Evolutionary conservation across 2,888 invertebrate genomes (phyloP).

Genomic region (Leuctra nigra): DNA sequence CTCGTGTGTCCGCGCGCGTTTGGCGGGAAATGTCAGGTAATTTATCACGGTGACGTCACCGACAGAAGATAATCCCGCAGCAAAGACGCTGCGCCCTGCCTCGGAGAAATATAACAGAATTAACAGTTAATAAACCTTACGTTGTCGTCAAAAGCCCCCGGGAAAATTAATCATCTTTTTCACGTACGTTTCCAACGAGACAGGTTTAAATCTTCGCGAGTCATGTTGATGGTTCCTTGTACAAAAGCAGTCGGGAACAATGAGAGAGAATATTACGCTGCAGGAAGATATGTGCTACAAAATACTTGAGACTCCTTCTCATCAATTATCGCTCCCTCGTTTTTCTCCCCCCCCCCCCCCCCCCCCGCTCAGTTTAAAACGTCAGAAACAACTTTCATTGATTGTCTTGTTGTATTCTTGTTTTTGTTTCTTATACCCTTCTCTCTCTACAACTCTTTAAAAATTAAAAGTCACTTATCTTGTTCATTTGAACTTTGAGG

Average conservation of each 20-base stretch:
- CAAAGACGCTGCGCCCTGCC: background rate
- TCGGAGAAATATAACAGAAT: conserved; percentile 17
- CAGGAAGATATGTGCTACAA: background rate
- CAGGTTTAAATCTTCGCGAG: conserved; percentile 12
- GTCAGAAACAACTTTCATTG: background rate
- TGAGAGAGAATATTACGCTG: background rate
- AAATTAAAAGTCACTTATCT: conserved; percentile 7
- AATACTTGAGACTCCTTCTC: background rate
- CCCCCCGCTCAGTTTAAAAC: too few species aligned
- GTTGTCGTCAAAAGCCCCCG: conserved; percentile 1
- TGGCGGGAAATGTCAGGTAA: conserved; percentile 11
- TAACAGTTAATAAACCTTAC: conserved; percentile 18
- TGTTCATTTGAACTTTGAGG: conserved; percentile 1
- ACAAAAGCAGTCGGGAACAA: background rate
- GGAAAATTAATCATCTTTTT: conserved; percentile 16
- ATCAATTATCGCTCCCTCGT: background rate
- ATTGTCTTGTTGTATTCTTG: background rate
- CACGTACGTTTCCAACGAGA: conserved; percentile 4
- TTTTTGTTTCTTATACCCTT: background rate
- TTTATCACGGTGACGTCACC: conserved; percentile 12
- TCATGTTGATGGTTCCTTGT: background rate
- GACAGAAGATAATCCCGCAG: conserved; percentile 17
- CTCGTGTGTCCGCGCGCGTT: background rate
- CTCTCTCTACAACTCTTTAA: background rate
- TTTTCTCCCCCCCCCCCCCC: background rate